Evolutionary conservation across 1,140 invertebrate genomes (phyloP).

Genomic region (Ips nitidus): DNA sequence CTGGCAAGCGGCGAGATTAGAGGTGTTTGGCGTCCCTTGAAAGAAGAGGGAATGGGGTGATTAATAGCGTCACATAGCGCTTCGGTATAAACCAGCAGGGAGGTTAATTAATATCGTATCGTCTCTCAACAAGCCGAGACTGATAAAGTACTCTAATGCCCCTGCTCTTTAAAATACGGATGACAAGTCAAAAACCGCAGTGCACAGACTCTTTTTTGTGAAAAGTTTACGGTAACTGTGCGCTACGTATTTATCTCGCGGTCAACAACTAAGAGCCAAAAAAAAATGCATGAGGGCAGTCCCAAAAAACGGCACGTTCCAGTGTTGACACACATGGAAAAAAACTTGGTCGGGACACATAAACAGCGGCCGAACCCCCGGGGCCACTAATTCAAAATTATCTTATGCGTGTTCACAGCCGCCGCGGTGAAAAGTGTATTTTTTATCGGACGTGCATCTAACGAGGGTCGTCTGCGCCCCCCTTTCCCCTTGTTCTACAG

Average conservation of each 20-base stretch:
- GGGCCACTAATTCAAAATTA: conserved; percentile 38
- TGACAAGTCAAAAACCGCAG: too few species aligned
- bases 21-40: conserved; percentile 8
- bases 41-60: conserved; percentile 5
- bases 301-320: conserved; percentile 18
- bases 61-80: conserved; percentile 21
- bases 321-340: conserved; percentile 24
- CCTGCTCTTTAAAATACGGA: too few species aligned
- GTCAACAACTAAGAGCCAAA: conserved; percentile 1
- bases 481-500: background rate
- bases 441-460: conserved; percentile 46
- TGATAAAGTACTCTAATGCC: too few species aligned
- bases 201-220: too few species aligned
- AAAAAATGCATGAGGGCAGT: background rate
- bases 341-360: conserved; percentile 16
- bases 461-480: conserved; percentile 42
- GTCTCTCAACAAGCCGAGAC: conserved; percentile 9
- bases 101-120: conserved; percentile 30
- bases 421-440: conserved; percentile 38
- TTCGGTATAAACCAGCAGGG: conserved; percentile 14
- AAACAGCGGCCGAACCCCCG: conserved; percentile 18
- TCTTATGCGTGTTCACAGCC: conserved; percentile 37
- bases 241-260: too few species aligned
- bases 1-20: conserved; percentile 23
- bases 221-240: too few species aligned